These are phyloP conservation scores for Nothoprocta pentlandii DNA, from an alignment of 2,113 vertebrate species.

Conservation along the genomic window DNA sequence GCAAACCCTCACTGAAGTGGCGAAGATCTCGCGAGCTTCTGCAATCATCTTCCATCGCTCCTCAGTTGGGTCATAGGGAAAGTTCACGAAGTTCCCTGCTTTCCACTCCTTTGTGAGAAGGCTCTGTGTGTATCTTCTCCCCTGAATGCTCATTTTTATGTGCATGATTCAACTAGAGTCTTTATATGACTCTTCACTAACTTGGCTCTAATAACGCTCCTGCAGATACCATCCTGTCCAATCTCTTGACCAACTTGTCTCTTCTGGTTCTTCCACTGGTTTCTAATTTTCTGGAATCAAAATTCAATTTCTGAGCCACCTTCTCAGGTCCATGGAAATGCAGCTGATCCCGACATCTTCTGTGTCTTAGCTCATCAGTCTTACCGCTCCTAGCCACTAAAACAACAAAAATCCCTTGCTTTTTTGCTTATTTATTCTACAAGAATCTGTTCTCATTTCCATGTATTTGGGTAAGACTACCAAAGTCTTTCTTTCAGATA, in stretches of 20 bases:
- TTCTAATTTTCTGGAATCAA: not conserved
- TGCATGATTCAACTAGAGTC: not conserved
- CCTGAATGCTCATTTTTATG: accelerated
- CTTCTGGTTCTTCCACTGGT: not conserved
- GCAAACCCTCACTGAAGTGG: not conserved
- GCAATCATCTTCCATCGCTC: not conserved
- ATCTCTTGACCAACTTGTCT: not conserved
- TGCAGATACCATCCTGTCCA: not conserved
- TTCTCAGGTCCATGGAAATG: not conserved
- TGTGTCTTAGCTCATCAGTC: no score
- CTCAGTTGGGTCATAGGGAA: not conserved
- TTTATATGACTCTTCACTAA: not conserved
- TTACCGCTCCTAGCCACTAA: not conserved
- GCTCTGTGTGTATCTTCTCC: not conserved
- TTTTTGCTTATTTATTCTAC: not conserved
- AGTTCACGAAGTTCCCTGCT: not conserved
- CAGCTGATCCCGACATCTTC: not conserved
- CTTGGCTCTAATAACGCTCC: not conserved
- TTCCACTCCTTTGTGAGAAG: not conserved
- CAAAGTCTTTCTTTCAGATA: not conserved
- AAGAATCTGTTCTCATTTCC: not conserved
- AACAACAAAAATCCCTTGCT: not conserved
- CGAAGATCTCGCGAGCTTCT: not conserved
- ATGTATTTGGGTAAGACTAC: not conserved
- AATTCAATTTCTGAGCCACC: not conserved